phyloP scores from a whole-genome alignment of 2,797 vertebrate genomes.

The Cephalopachus bancanus region DNA sequence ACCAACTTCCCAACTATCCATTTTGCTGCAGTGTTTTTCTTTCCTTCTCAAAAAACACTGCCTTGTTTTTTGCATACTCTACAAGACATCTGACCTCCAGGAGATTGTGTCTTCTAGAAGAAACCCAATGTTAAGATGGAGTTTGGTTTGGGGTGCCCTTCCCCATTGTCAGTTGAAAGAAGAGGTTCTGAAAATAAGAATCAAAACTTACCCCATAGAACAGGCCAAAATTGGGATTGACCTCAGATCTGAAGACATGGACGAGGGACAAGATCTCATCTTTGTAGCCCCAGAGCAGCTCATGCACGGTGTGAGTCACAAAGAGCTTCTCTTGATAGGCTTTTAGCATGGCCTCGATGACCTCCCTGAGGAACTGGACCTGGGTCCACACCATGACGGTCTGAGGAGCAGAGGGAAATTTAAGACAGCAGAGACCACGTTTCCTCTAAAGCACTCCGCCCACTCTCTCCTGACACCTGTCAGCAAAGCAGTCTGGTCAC shows the following conservation, averaged over 20 bases:
- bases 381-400: constrained; percentile 87
- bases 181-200: background rate
- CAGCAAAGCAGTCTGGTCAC: background rate
- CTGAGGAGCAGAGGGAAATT: constrained; percentile 78
- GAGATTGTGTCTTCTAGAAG: background rate
- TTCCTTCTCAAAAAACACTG: background rate
- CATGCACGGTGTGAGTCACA: constrained; percentile 89
- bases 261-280: constrained; percentile 91
- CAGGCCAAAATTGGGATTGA: constrained; percentile 93
- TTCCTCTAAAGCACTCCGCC: background rate
- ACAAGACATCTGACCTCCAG: background rate
- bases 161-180: background rate
- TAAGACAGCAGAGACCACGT: background rate
- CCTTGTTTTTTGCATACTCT: background rate
- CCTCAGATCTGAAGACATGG: constrained; percentile 54
- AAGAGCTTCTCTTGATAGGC: constrained; percentile 91
- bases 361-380: constrained; percentile 72
- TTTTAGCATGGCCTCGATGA: constrained; percentile 84
- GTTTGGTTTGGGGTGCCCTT: background rate
- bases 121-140: background rate
- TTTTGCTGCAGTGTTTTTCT: background rate
- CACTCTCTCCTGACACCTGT: background rate
- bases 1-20: background rate
- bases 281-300: constrained; percentile 97
- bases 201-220: constrained; percentile 92